Conservation (phyloP, 2,888 invertebrate genomes). For the Heliconius cydno region DNA sequence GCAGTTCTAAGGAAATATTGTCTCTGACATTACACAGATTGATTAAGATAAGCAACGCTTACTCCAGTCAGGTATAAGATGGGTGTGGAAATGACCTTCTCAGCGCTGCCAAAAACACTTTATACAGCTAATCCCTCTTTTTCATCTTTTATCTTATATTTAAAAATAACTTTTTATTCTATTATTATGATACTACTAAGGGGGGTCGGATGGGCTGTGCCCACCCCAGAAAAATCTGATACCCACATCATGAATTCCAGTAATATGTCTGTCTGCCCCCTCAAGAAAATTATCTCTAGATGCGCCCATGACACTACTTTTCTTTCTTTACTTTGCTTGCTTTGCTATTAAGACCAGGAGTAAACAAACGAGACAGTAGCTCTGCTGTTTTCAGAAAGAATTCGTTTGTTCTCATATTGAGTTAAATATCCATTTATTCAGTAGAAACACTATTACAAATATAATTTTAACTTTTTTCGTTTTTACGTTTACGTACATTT, state of each 20-base stretch:
- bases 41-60: no score
- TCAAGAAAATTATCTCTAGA: no score
- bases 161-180: background rate
- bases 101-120: background rate
- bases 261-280: no score
- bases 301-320: no score
- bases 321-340: background rate
- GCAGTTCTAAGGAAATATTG: no score
- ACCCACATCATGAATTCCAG: no score
- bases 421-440: background rate
- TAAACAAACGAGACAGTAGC: background rate
- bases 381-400: background rate
- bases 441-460: background rate
- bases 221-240: no score
- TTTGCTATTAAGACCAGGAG: background rate
- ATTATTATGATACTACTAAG: background rate
- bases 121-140: background rate
- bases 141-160: background rate
- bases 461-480: no score
- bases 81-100: constrained; percentile 9
- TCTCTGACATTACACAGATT: no score
- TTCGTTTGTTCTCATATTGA: background rate
- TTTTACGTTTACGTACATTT: no score
- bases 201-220: no score
- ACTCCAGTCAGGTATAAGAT: constrained; percentile 1